Percentiles rank a stretch among this genome's conserved stretches.
phyloP scores from a whole-genome alignment of 2,113 vertebrate species.

The Corydoras sp. region DNA sequence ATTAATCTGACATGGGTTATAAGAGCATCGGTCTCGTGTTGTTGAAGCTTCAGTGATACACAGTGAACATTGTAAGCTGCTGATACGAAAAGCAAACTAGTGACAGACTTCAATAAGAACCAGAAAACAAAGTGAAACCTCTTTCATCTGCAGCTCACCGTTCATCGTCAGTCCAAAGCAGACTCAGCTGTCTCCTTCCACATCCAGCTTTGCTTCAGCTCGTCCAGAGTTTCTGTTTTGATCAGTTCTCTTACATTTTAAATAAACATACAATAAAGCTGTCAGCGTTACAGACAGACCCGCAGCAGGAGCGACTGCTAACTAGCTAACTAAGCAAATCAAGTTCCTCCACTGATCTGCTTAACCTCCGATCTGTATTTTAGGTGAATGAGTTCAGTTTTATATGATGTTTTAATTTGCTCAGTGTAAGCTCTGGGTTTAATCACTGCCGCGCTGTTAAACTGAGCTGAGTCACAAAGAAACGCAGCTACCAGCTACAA shows the following conservation, averaged over 20 bases:
- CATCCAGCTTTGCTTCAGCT: neutral
- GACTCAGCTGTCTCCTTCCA: too few species aligned
- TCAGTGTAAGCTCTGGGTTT: neutral
- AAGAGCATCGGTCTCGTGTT: too few species aligned
- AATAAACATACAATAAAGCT: neutral
- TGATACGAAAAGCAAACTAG: too few species aligned
- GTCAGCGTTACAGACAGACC: neutral
- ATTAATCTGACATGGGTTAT: too few species aligned
- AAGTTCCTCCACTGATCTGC: slow-evolving; percentile 26
- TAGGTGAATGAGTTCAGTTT: neutral
- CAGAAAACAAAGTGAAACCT: too few species aligned
- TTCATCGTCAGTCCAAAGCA: too few species aligned
- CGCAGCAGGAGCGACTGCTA: neutral
- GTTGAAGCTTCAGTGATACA: too few species aligned
- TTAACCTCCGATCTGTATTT: neutral
- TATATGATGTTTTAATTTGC: neutral
- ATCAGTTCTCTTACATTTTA: slow-evolving; percentile 4
- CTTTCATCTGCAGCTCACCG: too few species aligned
- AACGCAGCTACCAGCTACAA: slow-evolving; percentile 4
- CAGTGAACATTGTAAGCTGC: too few species aligned
- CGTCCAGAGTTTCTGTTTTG: neutral
- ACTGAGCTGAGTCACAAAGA: neutral
- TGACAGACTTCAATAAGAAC: too few species aligned
- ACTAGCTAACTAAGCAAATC: neutral
- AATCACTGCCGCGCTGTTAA: neutral